phyloP scores from a whole-genome alignment of 2,797 vertebrate species.

The Bovichtus diacanthus region DNA sequence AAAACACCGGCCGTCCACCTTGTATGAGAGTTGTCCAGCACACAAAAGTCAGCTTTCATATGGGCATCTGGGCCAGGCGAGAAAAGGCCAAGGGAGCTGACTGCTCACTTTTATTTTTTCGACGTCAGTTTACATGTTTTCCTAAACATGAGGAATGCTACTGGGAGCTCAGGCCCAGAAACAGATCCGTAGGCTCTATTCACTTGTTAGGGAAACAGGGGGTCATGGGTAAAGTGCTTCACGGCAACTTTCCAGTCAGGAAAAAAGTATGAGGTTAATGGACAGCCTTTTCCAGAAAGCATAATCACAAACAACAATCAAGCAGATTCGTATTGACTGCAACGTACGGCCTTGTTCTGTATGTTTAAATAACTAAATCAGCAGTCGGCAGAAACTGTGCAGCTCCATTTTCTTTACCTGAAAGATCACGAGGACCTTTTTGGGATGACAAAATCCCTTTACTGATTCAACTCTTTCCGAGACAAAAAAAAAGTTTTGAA shows the following conservation, averaged over 20 bases:
- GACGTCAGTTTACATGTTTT: constrained; percentile 79
- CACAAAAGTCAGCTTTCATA: constrained; percentile 85
- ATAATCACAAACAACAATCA: constrained; percentile 65
- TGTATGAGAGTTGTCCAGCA: constrained; percentile 68
- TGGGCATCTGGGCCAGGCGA: constrained; percentile 67
- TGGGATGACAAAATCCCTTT: constrained; percentile 48
- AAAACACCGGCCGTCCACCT: constrained; percentile 82
- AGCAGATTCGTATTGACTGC: constrained; percentile 39
- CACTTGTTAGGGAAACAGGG: constrained; percentile 73
- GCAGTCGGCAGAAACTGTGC: constrained; percentile 25
- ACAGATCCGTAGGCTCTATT: constrained; percentile 67
- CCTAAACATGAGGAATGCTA: constrained; percentile 81
- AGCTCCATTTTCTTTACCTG: constrained; percentile 21
- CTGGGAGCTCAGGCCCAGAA: constrained; percentile 64
- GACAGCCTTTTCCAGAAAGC: constrained; percentile 55
- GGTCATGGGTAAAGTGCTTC: constrained; percentile 75
- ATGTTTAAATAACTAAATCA: constrained; percentile 31
- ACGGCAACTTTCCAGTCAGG: constrained; percentile 64
- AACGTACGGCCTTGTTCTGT: constrained; percentile 23
- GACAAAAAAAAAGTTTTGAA: constrained; percentile 10
- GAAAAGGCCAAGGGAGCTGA: constrained; percentile 76
- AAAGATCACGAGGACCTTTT: constrained; percentile 41
- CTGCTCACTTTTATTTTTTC: constrained; percentile 80
- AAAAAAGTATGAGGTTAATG: constrained; percentile 46
- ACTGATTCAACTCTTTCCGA: constrained; percentile 50